A percentile compares a stretch with the other conserved stretches of the same genome.
These are phyloP conservation scores for Murina feae DNA, from an alignment of 2,113 vertebrate genomes.

Conservation along the genomic window DNA sequence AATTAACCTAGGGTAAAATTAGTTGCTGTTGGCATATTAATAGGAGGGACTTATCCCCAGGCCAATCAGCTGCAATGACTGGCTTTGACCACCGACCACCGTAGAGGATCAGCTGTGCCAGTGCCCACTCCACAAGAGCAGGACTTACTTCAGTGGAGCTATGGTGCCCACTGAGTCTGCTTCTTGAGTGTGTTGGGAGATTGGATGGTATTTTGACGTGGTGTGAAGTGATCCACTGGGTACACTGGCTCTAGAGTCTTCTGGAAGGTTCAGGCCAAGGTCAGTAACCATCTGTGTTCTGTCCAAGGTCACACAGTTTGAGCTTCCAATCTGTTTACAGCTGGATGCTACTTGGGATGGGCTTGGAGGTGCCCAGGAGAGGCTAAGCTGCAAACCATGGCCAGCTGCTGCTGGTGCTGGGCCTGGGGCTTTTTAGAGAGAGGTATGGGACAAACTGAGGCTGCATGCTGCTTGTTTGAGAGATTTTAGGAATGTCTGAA, in stretches of 20 bases:
- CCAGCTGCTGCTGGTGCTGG: not conserved
- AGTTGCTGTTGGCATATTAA: not conserved
- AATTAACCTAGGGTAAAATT: not conserved
- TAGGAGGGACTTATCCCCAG: not conserved
- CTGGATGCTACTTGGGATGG: not conserved
- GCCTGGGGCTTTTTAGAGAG: not conserved
- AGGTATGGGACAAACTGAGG: not conserved
- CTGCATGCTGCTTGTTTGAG: not conserved
- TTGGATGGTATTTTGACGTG: not conserved
- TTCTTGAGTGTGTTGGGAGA: not conserved
- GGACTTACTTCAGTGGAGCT: not conserved
- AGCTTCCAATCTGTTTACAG: not conserved
- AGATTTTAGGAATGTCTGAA: not conserved
- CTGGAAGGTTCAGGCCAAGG: not conserved
- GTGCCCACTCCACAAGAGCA: not conserved
- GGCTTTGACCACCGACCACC: not conserved
- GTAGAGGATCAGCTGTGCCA: not conserved
- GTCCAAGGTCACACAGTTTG: not conserved
- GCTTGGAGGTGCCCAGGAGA: not conserved
- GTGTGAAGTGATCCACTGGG: not conserved
- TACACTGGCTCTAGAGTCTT: not conserved
- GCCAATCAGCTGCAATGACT: not conserved
- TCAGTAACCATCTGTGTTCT: not conserved
- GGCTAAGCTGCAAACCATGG: not conserved
- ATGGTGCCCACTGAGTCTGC: not conserved